A percentile compares a stretch with the other conserved stretches of the same genome.
Conservation (phyloP, 1,140 invertebrate genomes). For the Caerostris extrusa region DNA sequence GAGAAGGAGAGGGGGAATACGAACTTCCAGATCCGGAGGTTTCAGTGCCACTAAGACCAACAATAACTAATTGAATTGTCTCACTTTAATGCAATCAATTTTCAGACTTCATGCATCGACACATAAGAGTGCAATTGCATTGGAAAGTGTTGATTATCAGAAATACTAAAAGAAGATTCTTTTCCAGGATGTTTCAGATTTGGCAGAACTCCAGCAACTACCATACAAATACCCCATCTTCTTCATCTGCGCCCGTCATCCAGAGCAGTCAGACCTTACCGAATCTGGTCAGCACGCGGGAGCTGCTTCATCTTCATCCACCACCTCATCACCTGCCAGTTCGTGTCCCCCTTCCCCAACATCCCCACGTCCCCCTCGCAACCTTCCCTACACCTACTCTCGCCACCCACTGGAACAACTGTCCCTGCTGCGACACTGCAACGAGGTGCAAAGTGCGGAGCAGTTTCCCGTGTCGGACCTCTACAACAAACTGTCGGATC, state of each 20-base stretch:
- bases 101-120: no score
- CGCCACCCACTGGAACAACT: slow-evolving; percentile 69
- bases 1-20: no score
- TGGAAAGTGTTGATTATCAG: no score
- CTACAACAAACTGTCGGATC: slow-evolving; percentile 20
- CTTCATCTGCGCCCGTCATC: slow-evolving; percentile 72
- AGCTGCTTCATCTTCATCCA: background rate
- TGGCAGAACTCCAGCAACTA: slow-evolving; percentile 83
- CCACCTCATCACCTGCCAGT: slow-evolving; percentile 46
- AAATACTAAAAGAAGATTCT: slow-evolving; percentile 58
- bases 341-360: slow-evolving; percentile 46
- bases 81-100: no score
- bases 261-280: slow-evolving; percentile 60
- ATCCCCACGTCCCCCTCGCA: slow-evolving; percentile 5
- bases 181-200: slow-evolving; percentile 84
- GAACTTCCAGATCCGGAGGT: no score
- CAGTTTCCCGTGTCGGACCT: slow-evolving; percentile 57
- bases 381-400: slow-evolving; percentile 65
- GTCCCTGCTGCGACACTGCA: slow-evolving; percentile 60
- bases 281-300: slow-evolving; percentile 73
- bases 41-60: no score
- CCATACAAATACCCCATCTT: slow-evolving; percentile 75
- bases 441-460: slow-evolving; percentile 69
- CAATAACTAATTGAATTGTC: no score
- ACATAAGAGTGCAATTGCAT: no score